Percentiles rank a stretch among this genome's conserved stretches.
phyloP scores from a whole-genome alignment of 1,140 invertebrate species.

The Drosophila nasuta region DNA sequence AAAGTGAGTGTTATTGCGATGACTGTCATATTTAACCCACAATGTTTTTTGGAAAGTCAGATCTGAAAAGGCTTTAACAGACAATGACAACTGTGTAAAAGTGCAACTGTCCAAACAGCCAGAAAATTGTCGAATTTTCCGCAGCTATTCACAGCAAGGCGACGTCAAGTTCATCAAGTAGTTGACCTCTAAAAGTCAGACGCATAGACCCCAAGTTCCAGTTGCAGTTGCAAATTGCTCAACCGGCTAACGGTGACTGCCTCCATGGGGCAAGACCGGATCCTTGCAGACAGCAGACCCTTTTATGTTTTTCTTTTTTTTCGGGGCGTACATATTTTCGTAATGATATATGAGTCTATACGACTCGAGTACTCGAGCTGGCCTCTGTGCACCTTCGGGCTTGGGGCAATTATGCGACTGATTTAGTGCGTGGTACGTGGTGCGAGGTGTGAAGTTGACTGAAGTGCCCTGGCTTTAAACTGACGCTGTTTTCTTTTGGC shows the following conservation, averaged over 20 bases:
- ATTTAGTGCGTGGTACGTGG: conserved; percentile 68
- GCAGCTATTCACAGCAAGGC: neutral
- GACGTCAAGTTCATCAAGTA: conserved; percentile 50
- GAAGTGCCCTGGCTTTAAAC: conserved; percentile 40
- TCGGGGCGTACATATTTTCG: conserved; percentile 74
- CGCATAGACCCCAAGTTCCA: conserved; percentile 20
- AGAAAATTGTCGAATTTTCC: conserved; percentile 59
- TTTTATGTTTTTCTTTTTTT: neutral
- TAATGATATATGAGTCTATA: conserved; percentile 63
- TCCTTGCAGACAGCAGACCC: conserved; percentile 34
- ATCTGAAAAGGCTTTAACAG: neutral
- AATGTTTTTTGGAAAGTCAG: conserved; percentile 24
- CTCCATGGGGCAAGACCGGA: conserved; percentile 21
- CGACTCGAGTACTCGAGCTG: neutral
- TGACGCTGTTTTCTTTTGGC: conserved; percentile 24
- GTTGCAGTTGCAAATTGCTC: conserved; percentile 53
- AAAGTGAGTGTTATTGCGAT: conserved; percentile 21
- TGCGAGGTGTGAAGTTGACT: conserved; percentile 74
- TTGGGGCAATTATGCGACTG: conserved; percentile 75
- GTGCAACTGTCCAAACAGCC: neutral
- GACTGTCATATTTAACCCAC: conserved; percentile 15
- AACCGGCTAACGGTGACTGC: conserved; percentile 54
- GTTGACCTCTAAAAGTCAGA: conserved; percentile 72
- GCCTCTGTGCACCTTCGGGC: neutral
- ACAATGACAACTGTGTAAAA: conserved; percentile 2